phyloP scores from a whole-genome alignment of 2,797 vertebrate species.

The Pachyuromys duprasi region DNA sequence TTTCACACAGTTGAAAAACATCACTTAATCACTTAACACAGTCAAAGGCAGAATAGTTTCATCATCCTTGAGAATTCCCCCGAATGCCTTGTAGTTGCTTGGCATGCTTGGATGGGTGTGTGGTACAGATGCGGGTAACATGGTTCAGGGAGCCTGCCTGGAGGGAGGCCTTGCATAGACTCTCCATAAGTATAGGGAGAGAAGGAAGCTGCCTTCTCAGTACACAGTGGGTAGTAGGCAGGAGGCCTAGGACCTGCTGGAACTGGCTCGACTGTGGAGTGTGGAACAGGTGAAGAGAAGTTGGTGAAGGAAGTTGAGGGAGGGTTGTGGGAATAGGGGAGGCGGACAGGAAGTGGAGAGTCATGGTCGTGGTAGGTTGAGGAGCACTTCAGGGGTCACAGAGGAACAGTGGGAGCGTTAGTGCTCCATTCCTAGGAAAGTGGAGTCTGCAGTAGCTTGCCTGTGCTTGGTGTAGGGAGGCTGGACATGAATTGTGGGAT shows the following conservation, averaged over 20 bases:
- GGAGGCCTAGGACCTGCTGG: background rate
- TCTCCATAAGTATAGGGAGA: background rate
- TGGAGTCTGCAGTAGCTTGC: background rate
- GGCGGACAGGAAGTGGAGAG: background rate
- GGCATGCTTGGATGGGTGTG: background rate
- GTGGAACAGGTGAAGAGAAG: background rate
- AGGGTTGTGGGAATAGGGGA: background rate
- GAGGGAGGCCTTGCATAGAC: background rate
- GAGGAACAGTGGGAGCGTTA: background rate
- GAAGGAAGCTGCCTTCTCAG: background rate
- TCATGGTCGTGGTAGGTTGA: background rate
- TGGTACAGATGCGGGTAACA: no score
- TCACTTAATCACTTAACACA: background rate
- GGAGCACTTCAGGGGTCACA: background rate
- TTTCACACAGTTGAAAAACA: background rate
- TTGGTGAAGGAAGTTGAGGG: background rate
- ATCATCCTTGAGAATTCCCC: fast-evolving
- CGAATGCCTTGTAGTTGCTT: background rate
- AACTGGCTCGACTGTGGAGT: background rate
- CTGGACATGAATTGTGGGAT: background rate
- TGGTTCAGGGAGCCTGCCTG: background rate
- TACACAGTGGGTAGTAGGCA: background rate
- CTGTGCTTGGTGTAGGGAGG: background rate
- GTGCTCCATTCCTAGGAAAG: background rate
- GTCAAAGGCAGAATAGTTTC: no score